Conservation (phyloP, 1,140 invertebrate species). For the Chironomus striatipennis region DNA sequence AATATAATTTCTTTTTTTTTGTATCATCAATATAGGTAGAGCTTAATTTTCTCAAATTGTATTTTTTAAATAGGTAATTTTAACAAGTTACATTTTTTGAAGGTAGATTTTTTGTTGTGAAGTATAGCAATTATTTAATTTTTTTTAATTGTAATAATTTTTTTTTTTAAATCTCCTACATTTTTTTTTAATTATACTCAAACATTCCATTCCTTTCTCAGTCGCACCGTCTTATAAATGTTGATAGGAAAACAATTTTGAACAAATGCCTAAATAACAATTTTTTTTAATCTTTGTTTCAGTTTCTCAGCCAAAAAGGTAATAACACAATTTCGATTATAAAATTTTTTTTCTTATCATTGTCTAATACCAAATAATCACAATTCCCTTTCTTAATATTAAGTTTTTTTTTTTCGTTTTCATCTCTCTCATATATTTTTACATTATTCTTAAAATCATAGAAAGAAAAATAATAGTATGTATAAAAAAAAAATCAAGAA, state of each 20-base stretch:
- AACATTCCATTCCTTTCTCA: neutral
- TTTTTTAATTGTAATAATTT: constrained; percentile 10
- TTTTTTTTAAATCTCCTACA: neutral
- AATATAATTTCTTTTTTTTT: constrained; percentile 10
- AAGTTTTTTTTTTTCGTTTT: neutral
- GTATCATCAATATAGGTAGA: constrained; percentile 8
- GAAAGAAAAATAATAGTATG: constrained; percentile 8
- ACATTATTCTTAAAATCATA: constrained; percentile 4
- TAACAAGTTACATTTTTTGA: constrained; percentile 6
- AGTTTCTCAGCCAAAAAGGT: neutral
- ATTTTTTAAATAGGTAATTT: constrained; percentile 12
- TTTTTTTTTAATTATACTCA: neutral
- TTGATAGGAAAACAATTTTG: constrained; percentile 14
- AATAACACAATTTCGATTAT: constrained; percentile 9
- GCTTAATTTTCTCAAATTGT: constrained; percentile 9
- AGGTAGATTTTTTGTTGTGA: constrained; percentile 8
- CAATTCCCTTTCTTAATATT: constrained; percentile 14
- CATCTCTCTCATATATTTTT: constrained; percentile 13
- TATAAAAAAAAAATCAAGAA: too few relatives aligned
- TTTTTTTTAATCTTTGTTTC: constrained; percentile 4
- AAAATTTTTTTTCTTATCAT: constrained; percentile 11
- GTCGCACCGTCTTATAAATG: constrained; percentile 12
- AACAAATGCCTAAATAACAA: constrained; percentile 14
- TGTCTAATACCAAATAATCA: constrained; percentile 8
- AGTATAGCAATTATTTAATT: constrained; percentile 1